Conservation (phyloP, 2,888 invertebrate genomes). For the Tanypteryx hageni region DNA sequence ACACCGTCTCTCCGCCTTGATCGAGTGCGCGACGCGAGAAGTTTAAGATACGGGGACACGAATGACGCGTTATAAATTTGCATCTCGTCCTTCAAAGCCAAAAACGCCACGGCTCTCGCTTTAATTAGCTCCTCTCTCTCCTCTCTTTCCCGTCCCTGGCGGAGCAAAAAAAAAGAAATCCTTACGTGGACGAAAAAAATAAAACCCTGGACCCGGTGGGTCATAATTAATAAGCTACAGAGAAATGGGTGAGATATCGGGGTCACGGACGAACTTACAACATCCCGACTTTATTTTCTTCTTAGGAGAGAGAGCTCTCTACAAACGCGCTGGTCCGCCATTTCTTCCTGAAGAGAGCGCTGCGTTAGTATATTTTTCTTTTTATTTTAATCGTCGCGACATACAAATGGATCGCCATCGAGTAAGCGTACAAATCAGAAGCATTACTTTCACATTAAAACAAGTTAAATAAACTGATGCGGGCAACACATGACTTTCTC, state of each 20-base stretch:
- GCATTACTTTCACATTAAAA: not conserved
- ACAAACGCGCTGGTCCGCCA: not conserved
- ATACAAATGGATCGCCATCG: not conserved
- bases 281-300: not conserved
- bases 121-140: not conserved
- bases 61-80: not conserved
- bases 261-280: not conserved
- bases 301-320: too few relatives aligned
- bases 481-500: too few relatives aligned
- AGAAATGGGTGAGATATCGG: not conserved
- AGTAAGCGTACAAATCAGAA: not conserved
- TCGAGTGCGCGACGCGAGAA: not conserved
- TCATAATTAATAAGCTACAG: not conserved
- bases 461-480: too few relatives aligned
- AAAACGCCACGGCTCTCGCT: not conserved
- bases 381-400: not conserved
- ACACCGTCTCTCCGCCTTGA: not conserved
- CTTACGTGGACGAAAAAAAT: not conserved
- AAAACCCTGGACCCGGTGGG: not conserved
- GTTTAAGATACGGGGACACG: not conserved
- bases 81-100: not conserved
- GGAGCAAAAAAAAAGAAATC: not conserved
- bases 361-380: too few relatives aligned
- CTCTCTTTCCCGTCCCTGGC: not conserved
- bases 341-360: not conserved